Evolutionary conservation across 2,113 vertebrate species (phyloP), one percentile per base, ranked within the genome.

Genomic region (Jaculus jaculus): DNA sequence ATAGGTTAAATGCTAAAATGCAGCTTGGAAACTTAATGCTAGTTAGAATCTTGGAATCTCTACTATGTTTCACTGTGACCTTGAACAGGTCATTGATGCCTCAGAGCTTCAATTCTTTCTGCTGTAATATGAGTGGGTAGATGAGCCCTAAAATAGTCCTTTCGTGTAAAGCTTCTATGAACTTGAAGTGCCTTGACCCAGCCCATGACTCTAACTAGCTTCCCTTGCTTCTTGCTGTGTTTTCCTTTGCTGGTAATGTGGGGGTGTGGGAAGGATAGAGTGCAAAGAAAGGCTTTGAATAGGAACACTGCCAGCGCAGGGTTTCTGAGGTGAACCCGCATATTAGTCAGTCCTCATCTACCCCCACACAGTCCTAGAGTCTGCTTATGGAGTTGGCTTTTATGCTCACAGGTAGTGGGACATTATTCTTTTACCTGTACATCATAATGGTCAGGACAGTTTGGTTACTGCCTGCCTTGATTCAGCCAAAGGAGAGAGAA

Each of bases 121-220:
- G 88, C 63, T 90, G 23, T 79, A 63, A 94, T 68, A 23, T 88
- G 96, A 94, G 96, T 94, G 94, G 94, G 94, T 90, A 80, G 96
- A 86, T 82, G 86, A 95, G 79, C 24, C 65, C 93, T 85, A 90
- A 96, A 96, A 96, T 96, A 96, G 88, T 84, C 78, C n/a, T 90
- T 74, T 39, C 7, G 61, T 94, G 54, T 93, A 88, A 83, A 94
- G 88, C 78, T 88, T 79, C 74, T 90, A 3, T 94, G 96, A 93
- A 95, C 93, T 95, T 82, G 68, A 86, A 85, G 32, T 92, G 68
- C 63, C 79, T 93, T 94, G 94, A 93, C 92, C 93, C 60, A 37
- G 65, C 90, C 82, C 15, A 26, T 86, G 72, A 85, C 79, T 91
- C 92, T 82, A 63, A 93, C 58, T 66, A 61, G 85, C 72, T 83